phyloP scores from a whole-genome alignment of 2,888 invertebrate genomes.

The Crematogaster levior region DNA sequence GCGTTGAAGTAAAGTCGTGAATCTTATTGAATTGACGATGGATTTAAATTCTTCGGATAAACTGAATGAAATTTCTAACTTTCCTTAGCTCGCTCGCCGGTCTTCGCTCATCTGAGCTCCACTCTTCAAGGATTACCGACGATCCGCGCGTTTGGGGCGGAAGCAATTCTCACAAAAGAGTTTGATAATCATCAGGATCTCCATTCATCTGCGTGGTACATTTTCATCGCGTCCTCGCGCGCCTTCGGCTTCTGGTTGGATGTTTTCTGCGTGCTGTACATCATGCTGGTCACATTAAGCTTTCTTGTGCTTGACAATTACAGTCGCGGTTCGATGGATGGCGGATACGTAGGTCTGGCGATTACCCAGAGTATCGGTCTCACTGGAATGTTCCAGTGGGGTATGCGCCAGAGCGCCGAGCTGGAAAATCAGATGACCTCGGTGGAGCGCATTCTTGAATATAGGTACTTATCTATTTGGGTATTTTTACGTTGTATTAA shows the following conservation, averaged over 20 bases:
- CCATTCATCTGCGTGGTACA: constrained; percentile 96
- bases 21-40: neutral
- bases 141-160: constrained; percentile 95
- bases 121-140: constrained; percentile 96
- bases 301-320: constrained; percentile 89
- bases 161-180: constrained; percentile 91
- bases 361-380: constrained; percentile 93
- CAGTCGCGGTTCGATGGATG: constrained; percentile 84
- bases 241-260: constrained; percentile 98
- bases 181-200: constrained; percentile 94
- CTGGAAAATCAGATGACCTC: constrained; percentile 95
- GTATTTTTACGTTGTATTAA: neutral
- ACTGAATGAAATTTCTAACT: neutral
- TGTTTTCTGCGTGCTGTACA: constrained; percentile 94
- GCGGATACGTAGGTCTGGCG: constrained; percentile 92
- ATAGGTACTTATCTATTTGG: constrained; percentile 79
- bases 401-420: constrained; percentile 97
- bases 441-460: constrained; percentile 93
- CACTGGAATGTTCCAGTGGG: constrained; percentile 95
- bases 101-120: constrained; percentile 97
- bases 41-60: neutral
- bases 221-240: constrained; percentile 95
- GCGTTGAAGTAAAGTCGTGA: neutral
- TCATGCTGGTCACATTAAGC: constrained; percentile 94
- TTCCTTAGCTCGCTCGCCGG: constrained; percentile 94